Base-by-base conservation (phyloP, 1,140 invertebrate genomes). In the Scaptomyza montana region DNA sequence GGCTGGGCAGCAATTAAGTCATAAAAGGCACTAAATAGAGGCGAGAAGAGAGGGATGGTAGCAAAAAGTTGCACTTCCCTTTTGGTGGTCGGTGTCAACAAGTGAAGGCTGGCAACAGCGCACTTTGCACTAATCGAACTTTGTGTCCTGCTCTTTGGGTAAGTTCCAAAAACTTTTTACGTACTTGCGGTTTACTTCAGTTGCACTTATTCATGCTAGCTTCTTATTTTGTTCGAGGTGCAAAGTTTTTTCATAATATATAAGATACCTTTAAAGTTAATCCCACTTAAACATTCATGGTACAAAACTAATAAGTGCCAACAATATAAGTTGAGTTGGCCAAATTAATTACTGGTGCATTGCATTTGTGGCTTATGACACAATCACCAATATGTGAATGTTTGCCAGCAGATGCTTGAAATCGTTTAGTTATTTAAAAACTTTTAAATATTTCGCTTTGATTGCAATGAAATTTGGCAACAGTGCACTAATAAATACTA, bases 1-100 rank as follows among this genome's bases (percentile, higher is more conserved):
- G 73, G 61, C 47, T 25, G 49, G 64, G 33, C 55, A 65, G 69
- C 64, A 66, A 76, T 59, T 67, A 79, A 66, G 49, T 67, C 61
- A 73, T 74, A 80, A 85, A 84, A 49, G 63, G 63, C 62, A 59
- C 54, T 84, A 69, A 61, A 64, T 68, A 55, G n/a, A 41, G 33
- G 7, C 21, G 33, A 9, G 25, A 56, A 13, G 33, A 55, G 16
- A 47, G 51, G 33, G n/a, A n/a, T 8, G 54, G 54, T 1, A 12
- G 54, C 19, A 49, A 60, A 67, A 61, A 54, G 64, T 60, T 67
- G 30, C 50, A 41, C 56, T 70, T 41, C 41, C 39, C 36, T 54
- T 51, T 36, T 36, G 33, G 33, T n/a, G 43, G 4, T 25, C 9
- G 45, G 54, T 66, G 68, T 71, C 69, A 72, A 72, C 69, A 72